Evolutionary conservation across 1,140 invertebrate species (phyloP).

Genomic region (Goniozus legneri): DNA sequence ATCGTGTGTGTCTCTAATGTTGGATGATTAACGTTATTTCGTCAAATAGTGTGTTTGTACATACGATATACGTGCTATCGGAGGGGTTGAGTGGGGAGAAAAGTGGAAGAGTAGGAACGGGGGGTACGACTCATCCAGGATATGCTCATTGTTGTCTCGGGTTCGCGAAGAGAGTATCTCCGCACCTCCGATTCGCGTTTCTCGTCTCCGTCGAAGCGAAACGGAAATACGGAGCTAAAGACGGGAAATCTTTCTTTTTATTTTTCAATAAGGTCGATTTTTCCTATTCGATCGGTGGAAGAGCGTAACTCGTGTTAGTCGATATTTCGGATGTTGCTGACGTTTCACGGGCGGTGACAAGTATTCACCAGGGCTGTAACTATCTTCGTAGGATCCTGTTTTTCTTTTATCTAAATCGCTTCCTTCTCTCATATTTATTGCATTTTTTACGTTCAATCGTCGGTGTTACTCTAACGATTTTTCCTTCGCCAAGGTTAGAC

Average conservation of each 20-base stretch:
- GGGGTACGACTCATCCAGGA: not conserved
- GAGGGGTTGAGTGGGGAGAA: too few relatives aligned
- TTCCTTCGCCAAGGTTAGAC: not conserved
- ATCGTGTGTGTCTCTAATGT: too few relatives aligned
- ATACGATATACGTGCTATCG: too few relatives aligned
- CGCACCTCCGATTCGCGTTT: conserved; percentile 15
- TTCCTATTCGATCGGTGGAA: not conserved
- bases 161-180: conserved; percentile 20
- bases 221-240: too few relatives aligned
- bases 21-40: too few relatives aligned
- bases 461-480: not conserved
- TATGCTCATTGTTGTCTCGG: conserved; percentile 11
- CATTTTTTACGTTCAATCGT: not conserved
- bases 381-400: conserved; percentile 3
- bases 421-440: not conserved
- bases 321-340: conserved; percentile 26
- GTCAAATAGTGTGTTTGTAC: too few relatives aligned
- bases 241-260: conserved; percentile 16
- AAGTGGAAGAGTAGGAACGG: too few relatives aligned
- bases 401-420: not conserved
- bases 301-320: not conserved
- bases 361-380: conserved; percentile 23
- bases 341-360: conserved; percentile 35
- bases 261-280: not conserved
- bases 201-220: too few relatives aligned